These are phyloP conservation scores for Pelmatolapia mariae DNA, from an alignment of 2,113 vertebrate genomes.

Conservation along the genomic window DNA sequence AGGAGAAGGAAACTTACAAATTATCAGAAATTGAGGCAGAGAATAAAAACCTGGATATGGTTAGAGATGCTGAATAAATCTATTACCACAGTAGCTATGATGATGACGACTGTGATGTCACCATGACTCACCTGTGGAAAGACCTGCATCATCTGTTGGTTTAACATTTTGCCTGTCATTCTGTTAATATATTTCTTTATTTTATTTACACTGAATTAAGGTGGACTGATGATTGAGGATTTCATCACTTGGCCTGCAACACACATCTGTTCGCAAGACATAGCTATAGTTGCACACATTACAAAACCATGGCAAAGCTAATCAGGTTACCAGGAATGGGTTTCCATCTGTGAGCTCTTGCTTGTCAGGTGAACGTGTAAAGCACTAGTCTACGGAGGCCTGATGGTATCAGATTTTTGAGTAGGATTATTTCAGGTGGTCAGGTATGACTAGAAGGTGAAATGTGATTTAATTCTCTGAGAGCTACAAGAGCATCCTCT, in stretches of 20 bases:
- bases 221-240: background rate
- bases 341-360: background rate
- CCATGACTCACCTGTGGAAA: background rate
- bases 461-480: background rate
- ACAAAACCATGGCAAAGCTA: background rate
- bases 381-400: background rate
- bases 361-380: background rate
- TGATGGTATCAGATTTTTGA: background rate
- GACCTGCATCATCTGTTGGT: background rate
- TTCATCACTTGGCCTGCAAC: background rate
- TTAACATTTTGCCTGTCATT: background rate
- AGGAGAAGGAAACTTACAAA: background rate
- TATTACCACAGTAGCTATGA: background rate
- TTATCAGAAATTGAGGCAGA: background rate
- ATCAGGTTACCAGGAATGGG: background rate
- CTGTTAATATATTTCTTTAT: background rate
- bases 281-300: background rate
- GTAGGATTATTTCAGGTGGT: background rate
- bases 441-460: background rate
- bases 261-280: background rate
- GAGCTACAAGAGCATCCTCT: background rate
- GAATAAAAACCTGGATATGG: background rate
- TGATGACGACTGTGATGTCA: background rate
- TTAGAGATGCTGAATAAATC: background rate
- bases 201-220: background rate